phyloP scores from a whole-genome alignment of 2,113 vertebrate species.

The Megaceryle maxima region DNA sequence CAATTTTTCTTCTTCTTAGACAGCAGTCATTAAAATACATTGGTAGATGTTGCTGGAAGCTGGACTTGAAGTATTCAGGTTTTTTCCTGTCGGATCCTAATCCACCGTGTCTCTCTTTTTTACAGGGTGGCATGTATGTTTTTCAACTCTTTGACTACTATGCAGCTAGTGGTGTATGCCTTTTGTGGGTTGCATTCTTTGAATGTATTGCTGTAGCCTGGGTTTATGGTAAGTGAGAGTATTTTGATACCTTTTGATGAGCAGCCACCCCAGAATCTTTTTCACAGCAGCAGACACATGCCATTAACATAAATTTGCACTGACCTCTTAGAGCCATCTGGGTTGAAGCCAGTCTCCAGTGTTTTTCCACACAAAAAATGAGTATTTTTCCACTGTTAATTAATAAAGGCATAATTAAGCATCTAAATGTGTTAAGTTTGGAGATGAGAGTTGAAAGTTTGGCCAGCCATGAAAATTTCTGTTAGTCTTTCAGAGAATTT shows the following conservation, averaged over 20 bases:
- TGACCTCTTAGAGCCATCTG: constrained; percentile 7
- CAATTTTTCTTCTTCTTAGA: not conserved
- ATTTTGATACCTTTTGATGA: not conserved
- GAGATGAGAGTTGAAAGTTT: constrained; percentile 27
- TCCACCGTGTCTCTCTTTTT: not conserved
- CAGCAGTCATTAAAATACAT: not conserved
- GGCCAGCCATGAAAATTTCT: constrained; percentile 18
- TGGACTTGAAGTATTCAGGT: not conserved
- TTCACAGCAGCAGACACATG: constrained; percentile 10
- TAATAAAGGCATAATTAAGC: constrained; percentile 38
- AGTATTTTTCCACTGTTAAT: constrained; percentile 30
- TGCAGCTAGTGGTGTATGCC: constrained; percentile 99
- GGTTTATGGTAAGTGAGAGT: constrained; percentile 92
- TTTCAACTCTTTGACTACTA: constrained; percentile 99
- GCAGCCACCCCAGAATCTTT: not conserved
- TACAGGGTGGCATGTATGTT: constrained; percentile 98
- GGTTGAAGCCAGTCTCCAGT: constrained; percentile 2
- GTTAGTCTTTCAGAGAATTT: not conserved
- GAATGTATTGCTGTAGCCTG: constrained; percentile 99
- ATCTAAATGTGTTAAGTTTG: constrained; percentile 1
- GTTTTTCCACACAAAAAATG: constrained; percentile 18
- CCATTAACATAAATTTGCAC: not conserved
- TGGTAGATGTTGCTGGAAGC: not conserved
- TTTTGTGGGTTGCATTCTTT: constrained; percentile 99
- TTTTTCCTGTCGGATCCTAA: not conserved